Conservation (phyloP, 35 echinoderm and acorn worm genomes). For the Ptychodera flava region DNA sequence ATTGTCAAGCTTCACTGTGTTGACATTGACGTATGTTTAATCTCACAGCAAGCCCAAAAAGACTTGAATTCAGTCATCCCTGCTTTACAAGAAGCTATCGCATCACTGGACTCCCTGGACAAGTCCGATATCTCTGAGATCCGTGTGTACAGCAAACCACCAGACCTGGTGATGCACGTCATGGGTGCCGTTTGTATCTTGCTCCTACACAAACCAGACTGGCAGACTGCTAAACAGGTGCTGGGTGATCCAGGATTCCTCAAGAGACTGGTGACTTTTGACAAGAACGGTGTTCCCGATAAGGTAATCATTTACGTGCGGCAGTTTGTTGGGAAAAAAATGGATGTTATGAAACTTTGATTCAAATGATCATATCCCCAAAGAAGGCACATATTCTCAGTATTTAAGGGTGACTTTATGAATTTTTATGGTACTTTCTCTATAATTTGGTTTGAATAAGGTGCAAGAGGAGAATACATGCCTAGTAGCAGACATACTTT, state of each 20-base stretch:
- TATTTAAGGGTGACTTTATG: too few relatives aligned
- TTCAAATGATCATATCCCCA: too few relatives aligned
- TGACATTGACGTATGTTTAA: too few relatives aligned
- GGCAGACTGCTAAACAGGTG: conserved; percentile 81
- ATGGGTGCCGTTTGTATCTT: conserved; percentile 91
- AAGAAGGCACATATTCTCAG: too few relatives aligned
- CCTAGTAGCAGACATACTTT: too few relatives aligned
- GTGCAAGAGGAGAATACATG: too few relatives aligned
- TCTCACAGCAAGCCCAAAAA: conserved; percentile 84
- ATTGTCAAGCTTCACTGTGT: too few relatives aligned
- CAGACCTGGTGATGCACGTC: conserved; percentile 85
- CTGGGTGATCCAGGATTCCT: conserved; percentile 83
- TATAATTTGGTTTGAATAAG: too few relatives aligned
- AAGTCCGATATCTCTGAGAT: conserved; percentile 99
- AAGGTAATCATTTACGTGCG: too few relatives aligned
- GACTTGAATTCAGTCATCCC: conserved; percentile 94
- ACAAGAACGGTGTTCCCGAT: conserved; percentile 86
- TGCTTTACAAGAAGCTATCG: conserved; percentile 84
- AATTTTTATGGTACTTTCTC: too few relatives aligned
- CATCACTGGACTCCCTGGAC: conserved; percentile 78
- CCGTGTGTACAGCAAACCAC: conserved; percentile 81
- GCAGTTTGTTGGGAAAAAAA: too few relatives aligned
- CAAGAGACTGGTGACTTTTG: conserved; percentile 87
- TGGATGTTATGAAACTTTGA: too few relatives aligned
- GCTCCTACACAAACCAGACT: conserved; percentile 81